Evolutionary conservation across 2,888 invertebrate genomes (phyloP), one percentile per base, ranked within the genome.

Genomic region (Diloba caeruleocephala): DNA sequence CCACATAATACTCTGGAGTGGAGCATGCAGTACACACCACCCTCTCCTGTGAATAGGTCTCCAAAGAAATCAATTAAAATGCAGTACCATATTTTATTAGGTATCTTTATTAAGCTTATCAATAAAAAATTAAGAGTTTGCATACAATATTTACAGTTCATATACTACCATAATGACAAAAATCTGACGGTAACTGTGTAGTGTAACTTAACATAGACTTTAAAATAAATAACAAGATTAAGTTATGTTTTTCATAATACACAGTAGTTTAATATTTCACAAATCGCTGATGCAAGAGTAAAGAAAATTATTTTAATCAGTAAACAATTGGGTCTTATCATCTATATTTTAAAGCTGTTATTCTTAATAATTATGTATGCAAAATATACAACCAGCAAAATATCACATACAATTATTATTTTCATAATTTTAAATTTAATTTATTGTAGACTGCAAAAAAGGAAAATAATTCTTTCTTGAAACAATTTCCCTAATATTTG

Each of bases 361-460:
- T 73, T 61, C 66, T 81, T 81, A 81, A 84, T 81, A 59, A 79
- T 76, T 75, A 80, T 73, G 76, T 78, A 72, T 78, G 82, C 85
- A 87, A 87, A 86, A 79, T 84, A 84, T 84, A 89, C 86, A 88
- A 87, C 86, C 86, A 79, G 87, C 87, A 84, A 85, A 82, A 86
- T 89, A 89, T 89, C 88, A 89, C 89, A 87, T 84, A 81, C 80
- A 72, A 56, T 58, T 56, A 50, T 65, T 49, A 43, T 55, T 54
- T 61, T 59, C 42, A 63, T 54, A 56, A 46, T 62, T 58, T 49
- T 43, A 26, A 9, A 28, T 64, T 63, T 51, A 48, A 38, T 39
- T 42, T 58, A 54, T 52, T 71, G 37, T 67, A 65, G 49, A 51
- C 19, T 72, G 70, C 72, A 62, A 51, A 55, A 38, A 52, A 67